A percentile compares a stretch with the other conserved stretches of the same genome.
These are phyloP conservation scores for Sceliomorpha sp. DNA, from an alignment of 2,888 invertebrate species.

Conservation along the genomic window DNA sequence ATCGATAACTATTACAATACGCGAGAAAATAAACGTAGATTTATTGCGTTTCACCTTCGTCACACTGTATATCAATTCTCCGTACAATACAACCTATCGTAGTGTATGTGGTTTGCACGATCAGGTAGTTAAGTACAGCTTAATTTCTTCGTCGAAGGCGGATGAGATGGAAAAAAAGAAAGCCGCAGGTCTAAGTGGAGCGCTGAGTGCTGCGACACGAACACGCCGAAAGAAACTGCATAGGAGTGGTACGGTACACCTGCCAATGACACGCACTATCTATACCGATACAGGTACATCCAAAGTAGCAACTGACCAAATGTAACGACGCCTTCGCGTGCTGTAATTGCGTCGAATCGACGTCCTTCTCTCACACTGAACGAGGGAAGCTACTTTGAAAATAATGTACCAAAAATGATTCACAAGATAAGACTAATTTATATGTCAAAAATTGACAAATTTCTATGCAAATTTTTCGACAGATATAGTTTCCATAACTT, in stretches of 20 bases:
- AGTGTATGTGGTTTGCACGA: conserved; percentile 78
- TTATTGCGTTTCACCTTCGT: too few species aligned
- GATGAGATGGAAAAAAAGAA: conserved; percentile 47
- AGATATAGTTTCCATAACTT: too few species aligned
- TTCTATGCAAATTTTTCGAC: too few species aligned
- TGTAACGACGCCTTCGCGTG: conserved; percentile 70
- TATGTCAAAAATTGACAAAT: too few species aligned
- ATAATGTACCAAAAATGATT: conserved; percentile 17
- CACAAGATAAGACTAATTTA: too few species aligned
- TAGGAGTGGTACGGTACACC: conserved; percentile 69
- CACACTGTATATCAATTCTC: too few species aligned
- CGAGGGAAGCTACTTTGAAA: conserved; percentile 9
- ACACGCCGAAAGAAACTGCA: conserved; percentile 46
- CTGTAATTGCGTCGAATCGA: conserved; percentile 77
- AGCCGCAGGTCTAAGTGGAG: conserved; percentile 26
- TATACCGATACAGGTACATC: conserved; percentile 10
- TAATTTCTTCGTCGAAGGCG: conserved; percentile 76
- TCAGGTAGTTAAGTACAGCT: conserved; percentile 76
- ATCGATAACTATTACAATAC: too few species aligned
- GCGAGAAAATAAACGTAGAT: too few species aligned
- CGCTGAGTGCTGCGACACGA: neutral
- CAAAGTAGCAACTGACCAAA: conserved; percentile 31
- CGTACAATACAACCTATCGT: too few species aligned
- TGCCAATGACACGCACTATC: conserved; percentile 72
- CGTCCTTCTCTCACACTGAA: conserved; percentile 47